Percentiles rank a stretch among this genome's conserved stretches.
phyloP scores from a whole-genome alignment of 2,797 vertebrate genomes.

The Sphenodon punctatus region DNA sequence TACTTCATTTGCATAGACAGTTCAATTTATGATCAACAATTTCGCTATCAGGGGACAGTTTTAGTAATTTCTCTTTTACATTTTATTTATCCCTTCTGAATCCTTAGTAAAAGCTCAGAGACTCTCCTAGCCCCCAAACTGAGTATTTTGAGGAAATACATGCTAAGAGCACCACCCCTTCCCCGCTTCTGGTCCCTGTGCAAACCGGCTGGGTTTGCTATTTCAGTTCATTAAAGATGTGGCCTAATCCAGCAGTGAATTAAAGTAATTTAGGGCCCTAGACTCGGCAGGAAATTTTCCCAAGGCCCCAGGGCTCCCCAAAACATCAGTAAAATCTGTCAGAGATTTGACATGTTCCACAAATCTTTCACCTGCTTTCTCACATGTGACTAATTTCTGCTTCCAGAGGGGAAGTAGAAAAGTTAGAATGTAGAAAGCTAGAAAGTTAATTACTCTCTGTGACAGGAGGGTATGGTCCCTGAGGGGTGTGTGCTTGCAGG shows the following conservation, averaged over 20 bases:
- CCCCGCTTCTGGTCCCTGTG: background rate
- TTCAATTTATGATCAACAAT: conserved; percentile 79
- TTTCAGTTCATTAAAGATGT: background rate
- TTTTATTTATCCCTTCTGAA: conserved; percentile 73
- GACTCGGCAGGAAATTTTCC: background rate
- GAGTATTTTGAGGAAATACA: conserved; percentile 30
- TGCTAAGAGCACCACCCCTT: background rate
- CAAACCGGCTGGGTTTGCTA: conserved; percentile 20
- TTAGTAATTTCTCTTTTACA: conserved; percentile 70
- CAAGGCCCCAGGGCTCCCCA: background rate
- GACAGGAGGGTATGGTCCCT: no score
- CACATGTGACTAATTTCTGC: no score
- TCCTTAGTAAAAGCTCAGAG: conserved; percentile 38
- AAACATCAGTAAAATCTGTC: background rate
- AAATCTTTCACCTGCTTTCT: background rate
- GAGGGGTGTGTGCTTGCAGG: no score
- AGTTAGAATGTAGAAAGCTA: no score
- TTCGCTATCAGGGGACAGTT: conserved; percentile 77
- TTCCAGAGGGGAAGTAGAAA: no score
- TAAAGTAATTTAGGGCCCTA: background rate
- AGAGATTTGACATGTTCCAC: background rate
- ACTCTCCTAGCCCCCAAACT: conserved; percentile 13
- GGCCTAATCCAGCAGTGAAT: conserved; percentile 4
- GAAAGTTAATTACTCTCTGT: no score
- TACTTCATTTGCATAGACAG: conserved; percentile 84